phyloP scores from a whole-genome alignment of 2,797 vertebrate genomes.

The Poecilia gillii region DNA sequence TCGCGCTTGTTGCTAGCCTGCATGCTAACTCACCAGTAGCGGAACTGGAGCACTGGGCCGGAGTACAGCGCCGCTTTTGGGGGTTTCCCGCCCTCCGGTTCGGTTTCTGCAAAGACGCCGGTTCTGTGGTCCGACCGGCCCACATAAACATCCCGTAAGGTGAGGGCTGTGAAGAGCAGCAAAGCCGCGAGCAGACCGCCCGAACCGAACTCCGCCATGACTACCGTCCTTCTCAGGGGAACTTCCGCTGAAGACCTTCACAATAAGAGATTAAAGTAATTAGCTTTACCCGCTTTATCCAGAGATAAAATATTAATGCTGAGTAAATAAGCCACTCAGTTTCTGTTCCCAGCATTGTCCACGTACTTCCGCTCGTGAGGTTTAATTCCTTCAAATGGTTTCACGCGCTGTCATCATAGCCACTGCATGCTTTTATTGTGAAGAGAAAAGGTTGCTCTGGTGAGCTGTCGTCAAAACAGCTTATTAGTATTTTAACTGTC shows the following conservation, averaged over 20 bases:
- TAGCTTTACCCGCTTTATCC: background rate
- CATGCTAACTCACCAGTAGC: constrained; percentile 76
- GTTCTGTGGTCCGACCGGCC: constrained; percentile 55
- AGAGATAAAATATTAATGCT: background rate
- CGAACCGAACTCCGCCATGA: constrained; percentile 82
- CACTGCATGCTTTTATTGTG: background rate
- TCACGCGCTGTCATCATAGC: background rate
- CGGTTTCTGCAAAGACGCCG: constrained; percentile 21
- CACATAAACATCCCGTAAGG: constrained; percentile 77
- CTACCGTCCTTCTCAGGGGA: background rate
- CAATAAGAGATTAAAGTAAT: background rate
- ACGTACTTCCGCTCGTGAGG: background rate
- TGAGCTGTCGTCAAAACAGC: background rate
- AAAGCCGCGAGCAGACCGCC: constrained; percentile 76
- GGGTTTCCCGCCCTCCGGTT: constrained; percentile 41
- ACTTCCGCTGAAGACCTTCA: background rate
- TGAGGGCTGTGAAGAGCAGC: constrained; percentile 78
- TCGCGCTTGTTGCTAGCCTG: background rate
- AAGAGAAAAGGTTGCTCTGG: background rate
- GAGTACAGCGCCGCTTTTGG: constrained; percentile 66
- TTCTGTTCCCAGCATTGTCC: background rate
- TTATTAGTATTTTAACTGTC: background rate
- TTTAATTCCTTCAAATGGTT: background rate
- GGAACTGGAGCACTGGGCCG: constrained; percentile 79
- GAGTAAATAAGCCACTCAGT: background rate